Percentiles rank a stretch among this genome's conserved stretches.
These are phyloP conservation scores for Drosophila macrospina DNA, from an alignment of 2,888 invertebrate genomes.

Conservation along the genomic window DNA sequence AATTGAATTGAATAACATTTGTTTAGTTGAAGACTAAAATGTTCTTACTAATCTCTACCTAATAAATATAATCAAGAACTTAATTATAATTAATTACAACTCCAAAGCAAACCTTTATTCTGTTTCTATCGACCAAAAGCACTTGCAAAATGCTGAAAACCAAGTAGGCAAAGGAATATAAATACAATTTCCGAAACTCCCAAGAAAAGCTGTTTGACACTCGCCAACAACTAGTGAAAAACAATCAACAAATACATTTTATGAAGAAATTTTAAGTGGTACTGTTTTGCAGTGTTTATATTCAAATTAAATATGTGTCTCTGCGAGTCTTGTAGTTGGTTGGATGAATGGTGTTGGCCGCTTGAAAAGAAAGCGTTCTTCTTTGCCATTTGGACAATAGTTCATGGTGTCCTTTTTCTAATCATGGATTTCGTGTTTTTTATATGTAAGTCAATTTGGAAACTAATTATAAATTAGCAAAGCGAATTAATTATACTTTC, in stretches of 20 bases:
- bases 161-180: neutral
- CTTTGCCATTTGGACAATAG: constrained; percentile 5
- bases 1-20: too few species aligned
- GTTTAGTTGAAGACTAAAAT: too few species aligned
- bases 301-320: neutral
- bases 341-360: neutral
- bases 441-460: neutral
- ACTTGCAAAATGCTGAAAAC: neutral
- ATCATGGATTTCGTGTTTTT: neutral
- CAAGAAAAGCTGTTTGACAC: neutral
- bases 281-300: neutral
- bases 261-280: neutral
- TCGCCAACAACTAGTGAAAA: neutral
- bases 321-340: neutral
- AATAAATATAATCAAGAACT: too few species aligned
- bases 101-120: neutral
- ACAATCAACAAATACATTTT: neutral
- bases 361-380: neutral
- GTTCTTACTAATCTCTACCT: too few species aligned
- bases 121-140: too few species aligned
- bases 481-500: neutral
- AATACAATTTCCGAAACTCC: neutral
- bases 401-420: neutral
- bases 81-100: too few species aligned
- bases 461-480: too few species aligned